Conservation (phyloP, 2,888 invertebrate species). For the Lingula anatina region DNA sequence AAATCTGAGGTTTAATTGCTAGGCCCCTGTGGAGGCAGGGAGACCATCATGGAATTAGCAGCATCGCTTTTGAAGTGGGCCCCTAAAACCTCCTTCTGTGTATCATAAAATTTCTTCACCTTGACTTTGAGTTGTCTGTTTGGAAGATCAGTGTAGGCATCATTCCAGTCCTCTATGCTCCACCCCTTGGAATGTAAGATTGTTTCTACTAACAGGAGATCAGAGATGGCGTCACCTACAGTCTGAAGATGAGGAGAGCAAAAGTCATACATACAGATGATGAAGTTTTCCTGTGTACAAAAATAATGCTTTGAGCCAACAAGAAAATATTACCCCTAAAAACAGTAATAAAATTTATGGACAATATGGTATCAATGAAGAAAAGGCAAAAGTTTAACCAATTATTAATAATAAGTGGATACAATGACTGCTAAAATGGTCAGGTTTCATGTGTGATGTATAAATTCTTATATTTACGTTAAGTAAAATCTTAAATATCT, state of each 20-base stretch:
- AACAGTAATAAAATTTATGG: slow-evolving; percentile 12
- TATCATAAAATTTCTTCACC: no score
- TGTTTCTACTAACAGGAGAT: slow-evolving; percentile 88
- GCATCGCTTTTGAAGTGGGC: no score
- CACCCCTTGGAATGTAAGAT: slow-evolving; percentile 78
- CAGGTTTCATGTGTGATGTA: no score
- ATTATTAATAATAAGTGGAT: background rate
- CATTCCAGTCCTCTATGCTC: slow-evolving; percentile 74
- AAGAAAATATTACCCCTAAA: no score
- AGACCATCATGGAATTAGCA: no score
- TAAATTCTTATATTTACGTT: no score
- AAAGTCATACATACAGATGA: background rate
- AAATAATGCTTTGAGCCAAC: no score
- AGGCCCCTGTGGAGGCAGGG: no score
- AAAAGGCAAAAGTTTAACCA: slow-evolving; percentile 36
- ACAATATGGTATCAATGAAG: slow-evolving; percentile 21
- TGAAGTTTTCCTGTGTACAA: slow-evolving; percentile 1
- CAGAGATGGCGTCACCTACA: slow-evolving; percentile 93
- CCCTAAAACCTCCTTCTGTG: no score
- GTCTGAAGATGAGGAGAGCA: slow-evolving; percentile 42
- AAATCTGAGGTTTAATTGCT: no score
- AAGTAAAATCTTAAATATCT: no score
- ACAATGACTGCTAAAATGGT: no score
- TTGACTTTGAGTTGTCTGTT: slow-evolving; percentile 82
- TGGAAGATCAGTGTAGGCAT: slow-evolving; percentile 75